Percentiles rank a stretch among this genome's conserved stretches.
Evolutionary conservation across 2,797 vertebrate genomes (phyloP).

Genomic region (Pantherophis alleghaniensis): DNA sequence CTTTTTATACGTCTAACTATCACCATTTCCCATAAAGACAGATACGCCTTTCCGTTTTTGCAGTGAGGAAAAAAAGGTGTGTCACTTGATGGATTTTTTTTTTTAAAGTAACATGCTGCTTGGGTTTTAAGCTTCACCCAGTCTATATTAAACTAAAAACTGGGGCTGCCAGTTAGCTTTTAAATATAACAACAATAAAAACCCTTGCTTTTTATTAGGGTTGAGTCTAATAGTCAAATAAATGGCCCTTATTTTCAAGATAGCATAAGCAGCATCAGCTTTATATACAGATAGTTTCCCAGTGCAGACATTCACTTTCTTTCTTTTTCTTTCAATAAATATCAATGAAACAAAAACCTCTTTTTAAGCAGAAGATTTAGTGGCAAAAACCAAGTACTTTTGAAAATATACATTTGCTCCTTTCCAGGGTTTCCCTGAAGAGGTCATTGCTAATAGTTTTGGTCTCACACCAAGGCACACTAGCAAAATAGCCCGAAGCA

Average conservation of each 20-base stretch:
- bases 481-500: background rate
- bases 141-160: background rate
- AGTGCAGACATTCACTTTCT: background rate
- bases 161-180: background rate
- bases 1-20: constrained; percentile 3
- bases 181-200: background rate
- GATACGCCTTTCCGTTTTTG: background rate
- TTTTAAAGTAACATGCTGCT: background rate
- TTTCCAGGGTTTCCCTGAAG: background rate
- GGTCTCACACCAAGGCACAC: background rate
- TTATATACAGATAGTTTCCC: background rate
- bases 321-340: background rate
- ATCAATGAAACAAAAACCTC: background rate
- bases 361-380: background rate
- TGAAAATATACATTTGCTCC: background rate
- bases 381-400: background rate
- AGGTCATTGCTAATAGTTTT: background rate
- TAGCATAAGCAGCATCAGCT: background rate
- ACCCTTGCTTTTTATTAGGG: background rate
- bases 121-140: background rate
- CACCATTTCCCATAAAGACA: background rate
- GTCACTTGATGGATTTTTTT: background rate
- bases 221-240: background rate
- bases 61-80: background rate
- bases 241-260: background rate